Percentiles rank a stretch among this genome's conserved stretches.
phyloP scores from a whole-genome alignment of 2,888 invertebrate genomes.

The Cheilosia pagana region DNA sequence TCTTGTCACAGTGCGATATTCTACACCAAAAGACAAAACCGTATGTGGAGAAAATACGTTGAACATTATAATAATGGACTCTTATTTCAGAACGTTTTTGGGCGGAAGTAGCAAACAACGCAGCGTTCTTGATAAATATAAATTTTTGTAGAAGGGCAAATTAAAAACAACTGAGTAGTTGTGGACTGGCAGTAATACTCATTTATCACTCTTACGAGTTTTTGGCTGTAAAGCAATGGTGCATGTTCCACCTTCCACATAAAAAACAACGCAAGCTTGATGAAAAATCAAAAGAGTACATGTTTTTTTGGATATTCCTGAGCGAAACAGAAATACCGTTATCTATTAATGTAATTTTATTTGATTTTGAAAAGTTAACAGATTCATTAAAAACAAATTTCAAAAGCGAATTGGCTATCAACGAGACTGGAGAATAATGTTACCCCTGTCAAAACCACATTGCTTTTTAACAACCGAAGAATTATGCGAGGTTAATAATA shows the following conservation, averaged over 20 bases:
- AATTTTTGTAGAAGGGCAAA: slow-evolving; percentile 68
- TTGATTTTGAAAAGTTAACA: slow-evolving; percentile 37
- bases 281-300: slow-evolving; percentile 62
- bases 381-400: background rate
- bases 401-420: background rate
- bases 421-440: background rate
- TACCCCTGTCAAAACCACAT: slow-evolving; percentile 10
- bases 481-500: background rate
- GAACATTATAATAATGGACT: slow-evolving; percentile 75
- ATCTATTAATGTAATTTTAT: slow-evolving; percentile 64
- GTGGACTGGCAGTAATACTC: slow-evolving; percentile 64
- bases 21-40: slow-evolving; percentile 28
- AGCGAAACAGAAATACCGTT: slow-evolving; percentile 53
- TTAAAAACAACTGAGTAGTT: slow-evolving; percentile 59
- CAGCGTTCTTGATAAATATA: slow-evolving; percentile 67
- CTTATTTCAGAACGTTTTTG: slow-evolving; percentile 66
- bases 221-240: slow-evolving; percentile 74
- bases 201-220: slow-evolving; percentile 58
- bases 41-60: slow-evolving; percentile 72
- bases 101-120: slow-evolving; percentile 66
- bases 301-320: slow-evolving; percentile 67
- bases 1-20: too few species aligned
- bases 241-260: slow-evolving; percentile 58
- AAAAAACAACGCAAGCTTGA: slow-evolving; percentile 52
- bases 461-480: background rate